Base-by-base conservation (phyloP, 2,888 invertebrate species). In the Arenicola marina region DNA sequence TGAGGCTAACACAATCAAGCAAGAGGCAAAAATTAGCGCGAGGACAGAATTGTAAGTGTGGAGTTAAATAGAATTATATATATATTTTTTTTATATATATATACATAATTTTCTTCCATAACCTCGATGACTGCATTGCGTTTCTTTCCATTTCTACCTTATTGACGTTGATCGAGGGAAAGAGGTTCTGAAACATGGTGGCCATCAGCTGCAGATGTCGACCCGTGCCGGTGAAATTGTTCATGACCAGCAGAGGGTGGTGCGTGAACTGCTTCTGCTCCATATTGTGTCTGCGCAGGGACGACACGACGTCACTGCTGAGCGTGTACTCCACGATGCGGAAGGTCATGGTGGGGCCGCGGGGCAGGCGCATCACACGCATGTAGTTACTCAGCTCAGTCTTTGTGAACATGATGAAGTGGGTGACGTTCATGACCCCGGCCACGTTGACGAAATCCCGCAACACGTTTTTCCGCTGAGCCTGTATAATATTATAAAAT, bases 141-240 rank as follows among this genome's bases (percentile, higher is more conserved):
- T n/a, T n/a, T n/a, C n/a, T n/a, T n/a, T n/a, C 26, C 24, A 24
- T 48, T 7, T 11, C 15, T 28, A 93, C 93, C 74, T 90, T 91
- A 38, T 93, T 92, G 66, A 98, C 89, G 83, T 98, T 97, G 59
- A 99, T 94, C 0, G 93, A 91, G 0, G 98, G 98, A 80, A 98
- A 98, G 95, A 99, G 94, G 78, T 96, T 97, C 85, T 98, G 97
- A 80, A 99, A 95, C 87, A 94, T 95, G 18, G 92, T 91, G 2
- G 96, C 90, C 90, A 96, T 93, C 24, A 99, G 86, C 63, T 80
- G 78, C n/a, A 78, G 68, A 51, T 81, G 76, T 62, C 74, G 68
- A 38, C 92, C 93, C 81, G 94, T 93, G 0, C 93, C 92, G 24
- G 90, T 90, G 81, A 97, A 95, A 59, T 82, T 83, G 65, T 85